Conservation (phyloP, 2,888 invertebrate species). For the Apamea anceps region DNA sequence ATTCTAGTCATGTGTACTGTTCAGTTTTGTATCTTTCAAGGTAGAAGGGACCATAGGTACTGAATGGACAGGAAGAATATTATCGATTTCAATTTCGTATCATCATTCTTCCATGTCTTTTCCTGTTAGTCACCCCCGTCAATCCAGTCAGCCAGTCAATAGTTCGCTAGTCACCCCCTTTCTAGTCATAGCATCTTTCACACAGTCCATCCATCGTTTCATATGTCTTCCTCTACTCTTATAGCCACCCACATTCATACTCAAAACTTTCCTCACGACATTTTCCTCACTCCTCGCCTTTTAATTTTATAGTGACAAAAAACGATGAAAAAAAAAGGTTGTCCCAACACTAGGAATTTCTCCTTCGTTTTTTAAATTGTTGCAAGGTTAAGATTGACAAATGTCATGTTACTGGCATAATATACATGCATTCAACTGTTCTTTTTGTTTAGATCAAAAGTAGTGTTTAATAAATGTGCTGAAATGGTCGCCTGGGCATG, state of each 20-base stretch:
- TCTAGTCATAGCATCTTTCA: neutral
- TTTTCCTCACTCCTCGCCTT: neutral
- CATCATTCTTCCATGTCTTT: neutral
- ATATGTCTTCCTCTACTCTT: neutral
- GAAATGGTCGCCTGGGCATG: neutral
- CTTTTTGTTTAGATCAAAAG: neutral
- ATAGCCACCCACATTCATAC: neutral
- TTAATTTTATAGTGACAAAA: neutral
- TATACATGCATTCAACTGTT: neutral
- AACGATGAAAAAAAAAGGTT: no score
- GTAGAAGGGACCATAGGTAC: constrained; percentile 5
- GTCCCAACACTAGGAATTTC: no score
- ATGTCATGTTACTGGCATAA: neutral
- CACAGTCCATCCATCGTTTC: neutral
- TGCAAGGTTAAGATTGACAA: neutral
- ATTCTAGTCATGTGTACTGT: constrained; percentile 56
- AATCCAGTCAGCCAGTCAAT: no score
- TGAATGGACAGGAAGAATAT: neutral
- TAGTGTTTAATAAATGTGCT: neutral
- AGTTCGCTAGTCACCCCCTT: neutral
- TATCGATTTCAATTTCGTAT: neutral
- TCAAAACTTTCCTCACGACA: neutral
- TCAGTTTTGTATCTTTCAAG: constrained; percentile 27
- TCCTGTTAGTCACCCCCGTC: no score
- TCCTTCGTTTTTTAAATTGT: neutral